These are phyloP conservation scores for Spermophilus dauricus DNA, from an alignment of 2,113 vertebrate genomes.

Conservation along the genomic window DNA sequence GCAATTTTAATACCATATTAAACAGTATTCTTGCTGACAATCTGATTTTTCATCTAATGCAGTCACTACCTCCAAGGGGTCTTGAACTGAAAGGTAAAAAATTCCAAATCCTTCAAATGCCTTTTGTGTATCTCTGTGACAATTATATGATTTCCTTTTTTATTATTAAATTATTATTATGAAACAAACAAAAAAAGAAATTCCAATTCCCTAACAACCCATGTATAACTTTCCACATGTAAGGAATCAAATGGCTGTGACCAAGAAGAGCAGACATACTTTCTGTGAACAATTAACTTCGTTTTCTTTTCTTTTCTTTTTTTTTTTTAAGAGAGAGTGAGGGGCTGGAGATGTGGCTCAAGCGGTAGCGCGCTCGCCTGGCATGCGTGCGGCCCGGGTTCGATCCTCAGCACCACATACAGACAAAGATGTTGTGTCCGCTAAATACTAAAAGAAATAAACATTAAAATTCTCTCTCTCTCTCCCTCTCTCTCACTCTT, in stretches of 20 bases:
- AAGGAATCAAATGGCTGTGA: slow-evolving; percentile 21
- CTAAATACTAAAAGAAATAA: too few relatives aligned
- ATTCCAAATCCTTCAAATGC: background rate
- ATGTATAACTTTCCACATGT: background rate
- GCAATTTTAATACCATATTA: background rate
- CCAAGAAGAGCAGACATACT: background rate
- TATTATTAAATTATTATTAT: too few relatives aligned
- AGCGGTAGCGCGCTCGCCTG: too few relatives aligned
- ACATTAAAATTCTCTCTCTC: too few relatives aligned
- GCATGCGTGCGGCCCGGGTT: too few relatives aligned
- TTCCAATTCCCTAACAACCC: background rate
- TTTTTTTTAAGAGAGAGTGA: too few relatives aligned
- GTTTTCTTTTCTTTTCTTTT: background rate
- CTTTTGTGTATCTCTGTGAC: too few relatives aligned
- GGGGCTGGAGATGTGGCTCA: too few relatives aligned
- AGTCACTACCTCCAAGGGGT: background rate
- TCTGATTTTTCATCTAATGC: slow-evolving; percentile 32
- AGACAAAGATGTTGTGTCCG: too few relatives aligned
- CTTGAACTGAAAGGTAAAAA: background rate
- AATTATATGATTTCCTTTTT: too few relatives aligned
- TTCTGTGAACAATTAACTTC: slow-evolving; percentile 36
- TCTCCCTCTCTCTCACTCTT: too few relatives aligned
- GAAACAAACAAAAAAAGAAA: background rate
- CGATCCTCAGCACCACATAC: too few relatives aligned
- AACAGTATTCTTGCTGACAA: slow-evolving; percentile 47